A percentile compares a stretch with the other conserved stretches of the same genome.
Evolutionary conservation across 2,888 invertebrate genomes (phyloP).

Genomic region (Ophion ellenae): DNA sequence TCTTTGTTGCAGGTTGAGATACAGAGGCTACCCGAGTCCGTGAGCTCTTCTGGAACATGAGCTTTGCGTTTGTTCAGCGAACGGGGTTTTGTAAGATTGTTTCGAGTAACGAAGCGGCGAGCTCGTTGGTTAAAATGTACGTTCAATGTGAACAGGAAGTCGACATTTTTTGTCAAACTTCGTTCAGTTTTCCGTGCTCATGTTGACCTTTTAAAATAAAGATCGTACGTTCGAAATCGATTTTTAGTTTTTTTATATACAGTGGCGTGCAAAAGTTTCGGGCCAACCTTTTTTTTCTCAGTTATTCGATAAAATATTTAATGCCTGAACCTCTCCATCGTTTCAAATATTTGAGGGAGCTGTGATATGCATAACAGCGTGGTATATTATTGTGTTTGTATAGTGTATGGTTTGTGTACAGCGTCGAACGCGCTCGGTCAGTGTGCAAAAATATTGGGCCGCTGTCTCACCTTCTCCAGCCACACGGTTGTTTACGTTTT

Average conservation of each 20-base stretch:
- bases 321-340: too few species aligned
- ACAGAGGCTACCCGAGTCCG: conserved; percentile 73
- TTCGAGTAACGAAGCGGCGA: conserved; percentile 35
- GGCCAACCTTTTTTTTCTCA: too few species aligned
- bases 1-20: conserved; percentile 76
- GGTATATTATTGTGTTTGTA: too few species aligned
- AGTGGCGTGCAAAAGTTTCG: too few species aligned
- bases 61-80: conserved; percentile 7
- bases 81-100: conserved; percentile 9
- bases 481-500: too few species aligned
- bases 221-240: neutral
- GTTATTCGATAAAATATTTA: too few species aligned
- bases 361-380: too few species aligned
- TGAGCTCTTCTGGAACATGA: conserved; percentile 46
- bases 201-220: neutral
- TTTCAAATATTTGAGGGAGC: too few species aligned
- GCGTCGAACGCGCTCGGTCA: too few species aligned
- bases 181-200: neutral
- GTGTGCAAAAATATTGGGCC: neutral
- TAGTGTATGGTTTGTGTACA: too few species aligned
- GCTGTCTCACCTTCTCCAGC: too few species aligned
- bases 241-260: neutral
- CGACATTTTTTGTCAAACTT: neutral
- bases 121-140: conserved; percentile 7
- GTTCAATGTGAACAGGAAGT: neutral